Conservation (phyloP, 1,140 invertebrate genomes). For the Psix sp. region DNA sequence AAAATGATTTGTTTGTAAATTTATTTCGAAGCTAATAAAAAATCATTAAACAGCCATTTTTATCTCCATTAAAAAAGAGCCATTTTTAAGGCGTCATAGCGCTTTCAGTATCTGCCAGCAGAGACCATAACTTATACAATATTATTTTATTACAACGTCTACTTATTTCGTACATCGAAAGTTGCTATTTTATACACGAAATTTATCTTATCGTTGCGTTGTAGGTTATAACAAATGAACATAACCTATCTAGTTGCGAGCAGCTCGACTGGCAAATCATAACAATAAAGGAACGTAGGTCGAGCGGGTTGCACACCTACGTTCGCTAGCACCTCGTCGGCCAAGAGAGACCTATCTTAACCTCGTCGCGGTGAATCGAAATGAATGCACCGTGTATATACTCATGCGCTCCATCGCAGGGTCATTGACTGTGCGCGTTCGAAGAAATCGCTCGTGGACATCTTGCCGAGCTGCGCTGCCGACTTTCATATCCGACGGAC, state of each 20-base stretch:
- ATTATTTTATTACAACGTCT: too few species aligned
- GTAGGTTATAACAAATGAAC: too few species aligned
- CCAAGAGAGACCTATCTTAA: slow-evolving; percentile 31
- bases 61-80: too few species aligned
- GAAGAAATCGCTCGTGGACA: slow-evolving; percentile 55
- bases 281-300: slow-evolving; percentile 43
- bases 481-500: slow-evolving; percentile 50
- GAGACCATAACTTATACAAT: too few species aligned
- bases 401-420: slow-evolving; percentile 25
- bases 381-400: slow-evolving; percentile 56
- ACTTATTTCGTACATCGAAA: too few species aligned
- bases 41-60: too few species aligned
- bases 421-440: slow-evolving; percentile 56
- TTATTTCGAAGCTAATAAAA: too few species aligned
- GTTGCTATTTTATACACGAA: too few species aligned
- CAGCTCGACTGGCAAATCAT: slow-evolving; percentile 8
- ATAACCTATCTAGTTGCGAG: slow-evolving; percentile 19
- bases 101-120: too few species aligned
- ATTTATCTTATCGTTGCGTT: too few species aligned
- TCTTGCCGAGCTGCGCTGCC: slow-evolving; percentile 37
- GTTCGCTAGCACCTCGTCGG: slow-evolving; percentile 23
- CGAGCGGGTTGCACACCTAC: slow-evolving; percentile 34
- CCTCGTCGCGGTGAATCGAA: slow-evolving; percentile 48
- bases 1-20: too few species aligned
- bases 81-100: too few species aligned